Base-by-base conservation (phyloP, 1,140 invertebrate genomes). In the Apis laboriosa region DNA sequence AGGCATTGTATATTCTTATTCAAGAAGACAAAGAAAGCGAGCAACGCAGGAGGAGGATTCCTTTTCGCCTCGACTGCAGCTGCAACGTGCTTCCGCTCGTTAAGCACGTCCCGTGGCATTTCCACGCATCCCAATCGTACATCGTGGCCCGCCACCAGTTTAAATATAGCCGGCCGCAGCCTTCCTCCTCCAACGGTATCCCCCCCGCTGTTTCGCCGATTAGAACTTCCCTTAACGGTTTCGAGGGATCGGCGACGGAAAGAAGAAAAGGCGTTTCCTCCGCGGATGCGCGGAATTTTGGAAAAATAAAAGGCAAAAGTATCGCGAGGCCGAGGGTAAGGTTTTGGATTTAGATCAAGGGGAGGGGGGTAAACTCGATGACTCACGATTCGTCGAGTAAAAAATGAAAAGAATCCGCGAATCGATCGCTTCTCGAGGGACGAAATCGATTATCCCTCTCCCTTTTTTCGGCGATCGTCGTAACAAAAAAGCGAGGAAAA, bases 41-140 rank as follows among this genome's bases (percentile, higher is more conserved):
- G 28, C 61, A 63, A 15, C 61, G 17, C 17, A 17, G 64, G 58
- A 13, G 51, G 63, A 13, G 51, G 63, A 68, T 73, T 66, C 58
- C 77, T 84, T 84, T 75, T 78, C 60, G 64, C 66, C 49, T 58
- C 74, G 64, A 85, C 83, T 80, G 78, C 75, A 86, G 84, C 89
- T 90, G 89, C 89, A 83, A 85, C 71, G 86, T 84, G 83, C 86
- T 90, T 90, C 89, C 89, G 89, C 79, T 90, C 86, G 79, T 90
- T 84, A 86, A 77, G 86, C 89, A 90, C 89, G 88, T 89, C 78
- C 85, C 75, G 64, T 82, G 72, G 80, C 70, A 85, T 89, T 86
- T 89, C 88, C 88, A 85, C 75, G 88, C 88, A 89, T 89, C 80
- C 80, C 88, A 87, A 89, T 89, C 80, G 70, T 75, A 79, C 70